These are phyloP conservation scores for Ceyx melanurus DNA, from an alignment of 2,113 vertebrate genomes.

Conservation along the genomic window DNA sequence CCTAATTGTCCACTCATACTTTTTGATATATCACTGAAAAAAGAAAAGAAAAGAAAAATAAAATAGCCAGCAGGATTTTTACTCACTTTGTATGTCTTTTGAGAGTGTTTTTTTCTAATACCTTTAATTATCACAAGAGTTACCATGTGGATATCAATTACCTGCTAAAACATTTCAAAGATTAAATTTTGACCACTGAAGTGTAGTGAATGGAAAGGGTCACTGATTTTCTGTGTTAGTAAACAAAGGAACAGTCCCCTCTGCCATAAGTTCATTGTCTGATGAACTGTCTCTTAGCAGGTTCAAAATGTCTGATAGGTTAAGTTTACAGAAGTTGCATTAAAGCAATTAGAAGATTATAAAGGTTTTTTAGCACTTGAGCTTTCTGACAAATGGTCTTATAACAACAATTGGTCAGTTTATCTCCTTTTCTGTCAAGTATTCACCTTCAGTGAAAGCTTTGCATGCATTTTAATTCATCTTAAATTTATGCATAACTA, in stretches of 20 bases:
- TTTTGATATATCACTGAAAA: background rate
- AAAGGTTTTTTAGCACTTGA: constrained; percentile 13
- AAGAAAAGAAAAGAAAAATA: background rate
- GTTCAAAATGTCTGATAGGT: background rate
- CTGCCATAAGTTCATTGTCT: background rate
- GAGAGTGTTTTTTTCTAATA: background rate
- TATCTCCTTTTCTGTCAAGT: constrained; percentile 63
- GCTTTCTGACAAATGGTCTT: constrained; percentile 51
- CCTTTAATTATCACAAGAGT: background rate
- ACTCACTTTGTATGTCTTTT: background rate
- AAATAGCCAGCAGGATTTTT: background rate
- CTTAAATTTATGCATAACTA: constrained; percentile 73
- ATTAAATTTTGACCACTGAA: background rate
- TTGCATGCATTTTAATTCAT: constrained; percentile 66
- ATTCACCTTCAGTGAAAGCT: constrained; percentile 66
- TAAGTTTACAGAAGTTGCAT: background rate
- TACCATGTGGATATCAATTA: background rate
- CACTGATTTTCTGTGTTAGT: background rate
- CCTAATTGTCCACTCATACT: background rate
- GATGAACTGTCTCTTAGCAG: background rate
- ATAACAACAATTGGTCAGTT: constrained; percentile 56
- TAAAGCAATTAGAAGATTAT: constrained; percentile 35
- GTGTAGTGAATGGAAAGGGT: background rate
- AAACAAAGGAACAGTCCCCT: background rate
- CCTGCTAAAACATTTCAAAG: background rate